Conservation (phyloP, 2,797 vertebrate genomes). For the Sandelia bainsii region DNA sequence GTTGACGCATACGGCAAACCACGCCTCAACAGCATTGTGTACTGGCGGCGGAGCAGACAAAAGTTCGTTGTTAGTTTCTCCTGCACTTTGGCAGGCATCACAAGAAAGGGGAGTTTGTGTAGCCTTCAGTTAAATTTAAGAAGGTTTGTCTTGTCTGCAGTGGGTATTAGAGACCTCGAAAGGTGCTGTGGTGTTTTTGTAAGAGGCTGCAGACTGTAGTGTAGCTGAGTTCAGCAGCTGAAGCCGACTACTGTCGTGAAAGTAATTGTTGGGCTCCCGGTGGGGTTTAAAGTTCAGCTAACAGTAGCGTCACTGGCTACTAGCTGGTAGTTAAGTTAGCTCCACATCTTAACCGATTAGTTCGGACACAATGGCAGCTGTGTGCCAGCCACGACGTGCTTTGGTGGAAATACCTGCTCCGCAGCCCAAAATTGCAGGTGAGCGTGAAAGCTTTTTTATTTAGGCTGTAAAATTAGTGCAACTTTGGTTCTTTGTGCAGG, state of each 20-base stretch:
- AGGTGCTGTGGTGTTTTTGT: rapidly evolving
- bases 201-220: neutral
- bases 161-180: rapidly evolving
- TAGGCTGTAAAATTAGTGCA: neutral
- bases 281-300: constrained; percentile 71
- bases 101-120: rapidly evolving
- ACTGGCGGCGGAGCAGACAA: neutral
- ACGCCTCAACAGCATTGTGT: constrained; percentile 50
- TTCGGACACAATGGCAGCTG: constrained; percentile 67
- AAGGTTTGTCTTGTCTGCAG: neutral
- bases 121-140: neutral
- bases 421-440: constrained; percentile 83
- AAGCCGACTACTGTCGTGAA: neutral
- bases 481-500: neutral
- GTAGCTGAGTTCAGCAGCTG: neutral
- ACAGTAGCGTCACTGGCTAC: constrained; percentile 33
- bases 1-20: constrained; percentile 15
- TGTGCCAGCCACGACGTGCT: constrained; percentile 75
- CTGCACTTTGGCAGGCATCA: rapidly evolving
- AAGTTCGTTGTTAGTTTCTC: constrained; percentile 19
- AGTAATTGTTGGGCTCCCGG: neutral
- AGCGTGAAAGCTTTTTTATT: neutral
- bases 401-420: constrained; percentile 83
- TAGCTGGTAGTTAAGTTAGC: constrained; percentile 48
- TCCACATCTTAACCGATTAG: neutral